Evolutionary conservation across 2,797 vertebrate genomes (phyloP).

Genomic region (Lacerta bilineata): DNA sequence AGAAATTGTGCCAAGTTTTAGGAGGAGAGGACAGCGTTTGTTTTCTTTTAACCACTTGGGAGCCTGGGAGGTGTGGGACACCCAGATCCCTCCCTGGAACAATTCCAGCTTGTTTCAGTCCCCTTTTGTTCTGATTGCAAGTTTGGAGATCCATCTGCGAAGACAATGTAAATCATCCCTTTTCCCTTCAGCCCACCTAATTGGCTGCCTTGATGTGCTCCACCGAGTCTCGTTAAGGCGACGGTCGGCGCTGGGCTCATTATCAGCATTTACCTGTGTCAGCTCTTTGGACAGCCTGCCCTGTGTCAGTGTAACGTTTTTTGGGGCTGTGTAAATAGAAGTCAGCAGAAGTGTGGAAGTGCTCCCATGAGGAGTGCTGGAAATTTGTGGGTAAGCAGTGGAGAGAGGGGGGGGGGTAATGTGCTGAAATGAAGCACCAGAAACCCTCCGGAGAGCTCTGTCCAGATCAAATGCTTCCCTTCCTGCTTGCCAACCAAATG

Average conservation of each 20-base stretch:
- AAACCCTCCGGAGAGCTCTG: not conserved
- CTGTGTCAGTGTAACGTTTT: slow-evolving; percentile 11
- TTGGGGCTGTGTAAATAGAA: not conserved
- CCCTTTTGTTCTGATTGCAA: not conserved
- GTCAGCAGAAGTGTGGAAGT: not conserved
- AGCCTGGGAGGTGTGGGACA: not conserved
- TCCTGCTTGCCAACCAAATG: not conserved
- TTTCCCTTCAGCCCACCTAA: not conserved
- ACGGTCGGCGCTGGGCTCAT: slow-evolving; percentile 1
- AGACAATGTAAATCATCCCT: fast-evolving
- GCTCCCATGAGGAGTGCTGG: not conserved
- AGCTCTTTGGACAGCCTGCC: slow-evolving; percentile 3
- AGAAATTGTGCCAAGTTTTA: no score
- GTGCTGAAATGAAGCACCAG: not conserved
- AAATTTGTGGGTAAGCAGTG: slow-evolving; percentile 12
- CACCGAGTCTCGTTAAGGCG: not conserved
- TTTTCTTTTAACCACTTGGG: slow-evolving; percentile 12
- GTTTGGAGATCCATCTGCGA: not conserved
- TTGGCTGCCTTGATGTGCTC: not conserved
- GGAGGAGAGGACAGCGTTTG: not conserved
- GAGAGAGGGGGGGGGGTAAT: not conserved
- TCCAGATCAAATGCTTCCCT: not conserved
- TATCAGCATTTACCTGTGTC: slow-evolving; percentile 17
- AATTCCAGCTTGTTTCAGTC: not conserved
- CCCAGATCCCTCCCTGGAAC: not conserved